These are phyloP conservation scores for Heliconius nattereri DNA, from an alignment of 1,140 invertebrate species.

Conservation along the genomic window DNA sequence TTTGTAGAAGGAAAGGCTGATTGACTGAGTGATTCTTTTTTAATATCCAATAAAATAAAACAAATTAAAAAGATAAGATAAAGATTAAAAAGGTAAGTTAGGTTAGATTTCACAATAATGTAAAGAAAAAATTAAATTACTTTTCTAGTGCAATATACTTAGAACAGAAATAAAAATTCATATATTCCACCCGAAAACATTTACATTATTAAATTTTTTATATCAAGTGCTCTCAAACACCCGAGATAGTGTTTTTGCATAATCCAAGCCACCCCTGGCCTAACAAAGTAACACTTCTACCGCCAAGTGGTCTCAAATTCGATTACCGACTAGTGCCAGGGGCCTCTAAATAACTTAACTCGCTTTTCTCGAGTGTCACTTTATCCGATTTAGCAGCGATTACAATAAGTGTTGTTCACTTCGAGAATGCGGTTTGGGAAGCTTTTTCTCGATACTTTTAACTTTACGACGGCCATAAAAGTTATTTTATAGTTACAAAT, in stretches of 20 bases:
- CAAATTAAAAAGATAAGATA: no score
- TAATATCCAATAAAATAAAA: no score
- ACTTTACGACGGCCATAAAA: slow-evolving; percentile 40
- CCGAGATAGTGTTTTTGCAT: slow-evolving; percentile 40
- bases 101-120: no score
- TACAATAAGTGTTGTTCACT: slow-evolving; percentile 69
- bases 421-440: slow-evolving; percentile 47
- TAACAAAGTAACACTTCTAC: slow-evolving; percentile 74
- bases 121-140: no score
- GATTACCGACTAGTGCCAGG: slow-evolving; percentile 73
- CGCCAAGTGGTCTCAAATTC: slow-evolving; percentile 73
- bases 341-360: slow-evolving; percentile 67
- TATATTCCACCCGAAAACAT: background rate
- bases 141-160: no score
- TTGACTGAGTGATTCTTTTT: no score
- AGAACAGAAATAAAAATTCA: background rate
- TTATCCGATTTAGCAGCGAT: slow-evolving; percentile 74
- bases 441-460: slow-evolving; percentile 40
- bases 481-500: slow-evolving; percentile 35
- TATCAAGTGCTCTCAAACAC: slow-evolving; percentile 30
- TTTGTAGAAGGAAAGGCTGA: background rate
- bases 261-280: slow-evolving; percentile 42
- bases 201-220: slow-evolving; percentile 25
- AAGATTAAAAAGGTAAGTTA: no score
- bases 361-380: slow-evolving; percentile 64